Evolutionary conservation across 2,797 vertebrate species (phyloP).

Genomic region (Hydrophis major): DNA sequence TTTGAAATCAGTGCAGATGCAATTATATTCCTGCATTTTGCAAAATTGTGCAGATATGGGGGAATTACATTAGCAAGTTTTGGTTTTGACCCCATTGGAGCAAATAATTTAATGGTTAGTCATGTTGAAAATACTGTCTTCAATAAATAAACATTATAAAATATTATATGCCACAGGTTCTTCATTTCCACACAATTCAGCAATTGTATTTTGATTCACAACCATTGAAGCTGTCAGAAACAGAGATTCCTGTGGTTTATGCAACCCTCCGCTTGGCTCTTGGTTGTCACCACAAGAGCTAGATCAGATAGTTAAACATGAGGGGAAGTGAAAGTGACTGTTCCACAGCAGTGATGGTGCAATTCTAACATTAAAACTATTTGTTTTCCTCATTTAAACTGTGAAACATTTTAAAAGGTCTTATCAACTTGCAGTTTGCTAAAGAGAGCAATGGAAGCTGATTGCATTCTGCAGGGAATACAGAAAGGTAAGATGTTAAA

Average conservation of each 20-base stretch:
- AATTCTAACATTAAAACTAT: neutral
- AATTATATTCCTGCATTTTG: neutral
- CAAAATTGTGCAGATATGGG: neutral
- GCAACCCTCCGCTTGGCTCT: neutral
- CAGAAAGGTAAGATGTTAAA: neutral
- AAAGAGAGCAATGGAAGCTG: neutral
- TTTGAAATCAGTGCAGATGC: neutral
- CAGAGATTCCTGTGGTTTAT: neutral
- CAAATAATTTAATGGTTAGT: neutral
- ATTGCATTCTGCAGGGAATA: neutral
- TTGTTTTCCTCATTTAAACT: neutral
- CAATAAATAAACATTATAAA: neutral
- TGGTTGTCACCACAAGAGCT: conserved; percentile 21
- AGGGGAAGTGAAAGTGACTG: conserved; percentile 26
- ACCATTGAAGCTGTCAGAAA: neutral
- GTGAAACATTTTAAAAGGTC: neutral
- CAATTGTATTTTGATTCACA: neutral
- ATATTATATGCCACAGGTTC: neutral
- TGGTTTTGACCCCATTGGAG: neutral
- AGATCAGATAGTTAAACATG: neutral
- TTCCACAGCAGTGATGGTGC: neutral
- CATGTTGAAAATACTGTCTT: neutral
- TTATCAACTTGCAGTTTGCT: neutral
- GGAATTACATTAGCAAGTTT: neutral
- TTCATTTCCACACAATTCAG: neutral